phyloP scores from a whole-genome alignment of 2,797 vertebrate species.

The Odontamblyopus lacepedii region DNA sequence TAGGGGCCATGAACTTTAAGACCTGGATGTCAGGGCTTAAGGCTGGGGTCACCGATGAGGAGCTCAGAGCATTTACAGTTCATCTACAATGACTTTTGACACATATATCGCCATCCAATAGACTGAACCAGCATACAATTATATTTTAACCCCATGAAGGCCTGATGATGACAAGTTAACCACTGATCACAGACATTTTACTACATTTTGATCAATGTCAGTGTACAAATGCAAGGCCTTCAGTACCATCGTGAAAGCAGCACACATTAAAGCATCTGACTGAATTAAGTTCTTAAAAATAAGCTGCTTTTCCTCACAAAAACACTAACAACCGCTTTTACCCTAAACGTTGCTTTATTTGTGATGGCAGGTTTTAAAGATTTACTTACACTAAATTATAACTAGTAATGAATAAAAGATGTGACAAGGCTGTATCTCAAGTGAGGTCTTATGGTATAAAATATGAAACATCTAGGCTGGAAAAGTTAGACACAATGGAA shows the following conservation, averaged over 20 bases:
- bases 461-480: background rate
- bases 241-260: background rate
- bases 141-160: background rate
- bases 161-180: too few relatives aligned
- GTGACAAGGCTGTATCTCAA: background rate
- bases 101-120: background rate
- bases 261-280: background rate
- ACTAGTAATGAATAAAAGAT: background rate
- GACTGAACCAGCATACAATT: background rate
- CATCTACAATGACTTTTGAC: constrained; percentile 7
- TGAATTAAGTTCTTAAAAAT: background rate
- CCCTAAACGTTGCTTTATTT: constrained; percentile 35
- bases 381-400: constrained; percentile 11
- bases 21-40: constrained; percentile 10
- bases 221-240: background rate
- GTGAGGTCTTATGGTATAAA: too few relatives aligned
- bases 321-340: constrained; percentile 12
- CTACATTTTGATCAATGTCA: background rate
- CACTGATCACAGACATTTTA: background rate
- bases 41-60: background rate
- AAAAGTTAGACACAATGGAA: constrained; percentile 47
- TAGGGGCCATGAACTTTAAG: constrained; percentile 34
- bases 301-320: background rate
- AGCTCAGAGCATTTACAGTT: background rate
- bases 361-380: constrained; percentile 23